Percentiles rank a stretch among this genome's conserved stretches.
Evolutionary conservation across 64 coral and sea anemone species (phyloP).

Genomic region (Pocillopora damicornis): DNA sequence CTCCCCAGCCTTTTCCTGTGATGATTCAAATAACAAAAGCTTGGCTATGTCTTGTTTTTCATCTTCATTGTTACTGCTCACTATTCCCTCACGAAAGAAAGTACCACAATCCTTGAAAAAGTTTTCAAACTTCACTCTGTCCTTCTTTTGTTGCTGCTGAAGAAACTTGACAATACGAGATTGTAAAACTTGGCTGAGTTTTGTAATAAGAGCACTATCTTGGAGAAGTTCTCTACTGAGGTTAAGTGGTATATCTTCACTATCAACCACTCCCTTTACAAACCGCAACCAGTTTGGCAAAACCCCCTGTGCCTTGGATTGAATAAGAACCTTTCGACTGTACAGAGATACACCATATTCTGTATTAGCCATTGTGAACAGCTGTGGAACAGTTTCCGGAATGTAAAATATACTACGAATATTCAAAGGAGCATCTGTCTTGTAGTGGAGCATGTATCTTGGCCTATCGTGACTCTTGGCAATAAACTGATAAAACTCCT

Average conservation of each 20-base stretch:
- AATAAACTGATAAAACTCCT: conserved; percentile 99
- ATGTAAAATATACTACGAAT: conserved; percentile 97
- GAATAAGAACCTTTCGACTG: conserved; percentile 87
- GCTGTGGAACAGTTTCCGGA: conserved; percentile 80
- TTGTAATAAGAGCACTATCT: conserved; percentile 92
- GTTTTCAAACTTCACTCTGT: conserved; percentile 93
- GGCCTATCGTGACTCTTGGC: conserved; percentile 78
- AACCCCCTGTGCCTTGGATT: conserved; percentile 67
- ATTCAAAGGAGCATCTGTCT: conserved; percentile 93
- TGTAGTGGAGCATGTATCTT: conserved; percentile 92
- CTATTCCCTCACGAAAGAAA: conserved; percentile 92
- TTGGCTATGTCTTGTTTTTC: conserved; percentile 82
- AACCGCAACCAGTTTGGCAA: conserved; percentile 91
- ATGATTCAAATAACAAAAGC: conserved; percentile 92
- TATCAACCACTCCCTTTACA: conserved; percentile 90
- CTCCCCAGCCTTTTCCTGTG: conserved; percentile 76
- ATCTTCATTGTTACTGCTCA: conserved; percentile 72
- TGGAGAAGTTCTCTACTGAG: conserved; percentile 89
- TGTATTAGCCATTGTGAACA: conserved; percentile 63
- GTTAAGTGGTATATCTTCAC: conserved; percentile 96
- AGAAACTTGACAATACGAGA: conserved; percentile 85
- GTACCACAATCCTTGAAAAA: conserved; percentile 90
- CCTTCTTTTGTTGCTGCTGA: conserved; percentile 69
- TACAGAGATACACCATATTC: conserved; percentile 80
- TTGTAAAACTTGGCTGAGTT: conserved; percentile 71